Percentiles rank a stretch among this genome's conserved stretches.
Conservation (phyloP, 1,140 invertebrate species). For the Saccostrea cuccullata region DNA sequence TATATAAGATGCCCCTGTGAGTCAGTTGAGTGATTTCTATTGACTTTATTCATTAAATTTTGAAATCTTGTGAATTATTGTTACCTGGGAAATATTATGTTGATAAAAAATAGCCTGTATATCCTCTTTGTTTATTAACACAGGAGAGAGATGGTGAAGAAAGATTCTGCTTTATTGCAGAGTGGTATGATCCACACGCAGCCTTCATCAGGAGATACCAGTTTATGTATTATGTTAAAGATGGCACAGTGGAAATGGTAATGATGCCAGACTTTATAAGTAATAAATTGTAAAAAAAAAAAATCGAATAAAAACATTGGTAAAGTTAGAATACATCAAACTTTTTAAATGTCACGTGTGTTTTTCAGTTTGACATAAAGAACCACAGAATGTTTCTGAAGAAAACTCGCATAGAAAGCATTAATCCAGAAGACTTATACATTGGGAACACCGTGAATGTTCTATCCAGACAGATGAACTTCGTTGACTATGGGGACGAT, state of each 20-base stretch:
- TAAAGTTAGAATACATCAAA: background rate
- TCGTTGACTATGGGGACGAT: constrained; percentile 88
- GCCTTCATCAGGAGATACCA: constrained; percentile 86
- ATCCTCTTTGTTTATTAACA: constrained; percentile 44
- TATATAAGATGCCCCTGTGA: too few relatives aligned
- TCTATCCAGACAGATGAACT: constrained; percentile 87
- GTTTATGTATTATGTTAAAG: constrained; percentile 86
- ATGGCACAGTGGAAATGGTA: constrained; percentile 87
- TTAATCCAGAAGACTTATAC: constrained; percentile 86
- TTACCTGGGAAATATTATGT: too few relatives aligned
- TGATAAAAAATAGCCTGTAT: too few relatives aligned
- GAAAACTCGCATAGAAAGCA: constrained; percentile 83
- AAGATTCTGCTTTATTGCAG: constrained; percentile 83
- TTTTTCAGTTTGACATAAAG: constrained; percentile 87
- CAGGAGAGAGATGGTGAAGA: constrained; percentile 72
- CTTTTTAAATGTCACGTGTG: constrained; percentile 40
- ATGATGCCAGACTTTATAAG: constrained; percentile 12
- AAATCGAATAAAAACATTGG: background rate
- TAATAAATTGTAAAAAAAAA: background rate
- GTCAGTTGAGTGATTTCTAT: too few relatives aligned
- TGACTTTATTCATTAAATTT: too few relatives aligned
- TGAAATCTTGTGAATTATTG: too few relatives aligned
- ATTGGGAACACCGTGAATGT: constrained; percentile 88
- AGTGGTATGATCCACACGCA: constrained; percentile 90
- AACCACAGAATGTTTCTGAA: constrained; percentile 87